phyloP scores from a whole-genome alignment of 2,113 vertebrate genomes.

The Puma concolor region DNA sequence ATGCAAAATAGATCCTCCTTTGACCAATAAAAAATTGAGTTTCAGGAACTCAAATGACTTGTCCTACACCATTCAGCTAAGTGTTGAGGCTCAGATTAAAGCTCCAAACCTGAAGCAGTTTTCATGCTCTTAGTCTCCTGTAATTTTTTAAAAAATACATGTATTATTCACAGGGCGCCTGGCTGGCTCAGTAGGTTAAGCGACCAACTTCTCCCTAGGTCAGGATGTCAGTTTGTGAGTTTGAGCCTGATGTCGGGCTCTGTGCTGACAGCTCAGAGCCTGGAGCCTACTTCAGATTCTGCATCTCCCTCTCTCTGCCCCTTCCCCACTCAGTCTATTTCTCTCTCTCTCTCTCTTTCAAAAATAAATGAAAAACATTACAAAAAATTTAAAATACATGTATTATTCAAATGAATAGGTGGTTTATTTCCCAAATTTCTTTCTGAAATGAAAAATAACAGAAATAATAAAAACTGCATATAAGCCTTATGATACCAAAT shows the following conservation, averaged over 20 bases:
- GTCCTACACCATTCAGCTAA: background rate
- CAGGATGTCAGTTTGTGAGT: too few species aligned
- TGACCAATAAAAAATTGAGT: background rate
- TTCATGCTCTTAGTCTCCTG: background rate
- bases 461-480: background rate
- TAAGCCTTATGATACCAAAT: background rate
- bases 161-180: background rate
- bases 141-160: background rate
- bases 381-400: background rate
- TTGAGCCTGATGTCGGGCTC: background rate
- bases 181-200: too few species aligned
- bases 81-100: background rate
- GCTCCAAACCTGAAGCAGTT: background rate
- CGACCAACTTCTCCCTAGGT: too few species aligned
- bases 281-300: background rate
- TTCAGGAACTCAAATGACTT: background rate
- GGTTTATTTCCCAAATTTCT: background rate
- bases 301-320: background rate
- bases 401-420: background rate
- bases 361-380: background rate
- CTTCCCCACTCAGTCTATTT: background rate
- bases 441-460: background rate
- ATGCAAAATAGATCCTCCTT: background rate
- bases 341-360: background rate
- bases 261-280: background rate